Evolutionary conservation across 64 coral and sea anemone genomes (phyloP).

Genomic region (Actinia equina): DNA sequence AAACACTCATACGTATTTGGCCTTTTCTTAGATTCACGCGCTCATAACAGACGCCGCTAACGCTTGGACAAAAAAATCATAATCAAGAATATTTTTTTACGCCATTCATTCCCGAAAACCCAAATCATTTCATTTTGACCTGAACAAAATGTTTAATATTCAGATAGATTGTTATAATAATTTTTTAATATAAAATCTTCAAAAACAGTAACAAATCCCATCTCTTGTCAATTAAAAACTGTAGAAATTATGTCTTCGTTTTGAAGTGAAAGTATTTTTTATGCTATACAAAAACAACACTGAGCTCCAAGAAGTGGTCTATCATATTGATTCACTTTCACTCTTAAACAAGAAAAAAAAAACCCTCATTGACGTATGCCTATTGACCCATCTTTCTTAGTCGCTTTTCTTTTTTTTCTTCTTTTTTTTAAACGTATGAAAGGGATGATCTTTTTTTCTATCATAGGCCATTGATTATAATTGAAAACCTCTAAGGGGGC

Average conservation of each 20-base stretch:
- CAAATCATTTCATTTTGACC: not conserved
- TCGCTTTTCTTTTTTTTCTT: no score
- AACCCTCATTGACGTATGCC: not conserved
- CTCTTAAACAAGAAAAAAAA: not conserved
- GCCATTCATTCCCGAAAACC: not conserved
- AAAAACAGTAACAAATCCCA: not conserved
- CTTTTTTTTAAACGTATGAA: no score
- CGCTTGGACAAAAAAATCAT: not conserved
- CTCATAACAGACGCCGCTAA: not conserved
- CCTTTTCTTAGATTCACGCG: not conserved
- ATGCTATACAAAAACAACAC: not conserved
- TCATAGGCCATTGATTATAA: not conserved
- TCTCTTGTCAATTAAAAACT: not conserved
- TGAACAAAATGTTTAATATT: not conserved
- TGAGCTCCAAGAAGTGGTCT: not conserved
- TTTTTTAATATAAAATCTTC: not conserved
- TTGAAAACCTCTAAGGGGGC: not conserved
- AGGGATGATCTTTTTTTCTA: not conserved
- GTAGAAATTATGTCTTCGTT: no score
- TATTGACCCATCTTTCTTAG: no score
- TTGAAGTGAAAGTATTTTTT: no score
- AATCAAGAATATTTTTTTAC: not conserved
- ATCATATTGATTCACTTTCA: not conserved
- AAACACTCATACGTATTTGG: not conserved
- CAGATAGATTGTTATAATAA: not conserved